Conservation (phyloP, 2,797 vertebrate species). For the Bradypodion pumilum region DNA sequence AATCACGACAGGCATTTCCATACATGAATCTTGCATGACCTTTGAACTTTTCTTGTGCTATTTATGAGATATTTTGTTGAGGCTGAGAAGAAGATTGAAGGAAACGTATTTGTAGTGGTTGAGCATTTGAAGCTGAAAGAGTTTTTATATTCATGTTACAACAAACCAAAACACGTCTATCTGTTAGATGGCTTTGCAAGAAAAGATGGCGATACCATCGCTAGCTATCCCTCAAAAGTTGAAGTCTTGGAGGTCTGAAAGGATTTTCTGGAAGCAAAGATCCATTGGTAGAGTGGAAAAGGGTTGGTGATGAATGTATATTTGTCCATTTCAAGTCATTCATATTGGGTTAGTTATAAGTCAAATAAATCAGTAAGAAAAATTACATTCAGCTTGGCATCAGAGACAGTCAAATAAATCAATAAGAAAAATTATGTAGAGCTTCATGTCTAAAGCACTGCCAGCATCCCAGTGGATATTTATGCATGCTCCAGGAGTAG, state of each 20-base stretch:
- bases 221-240: neutral
- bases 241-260: neutral
- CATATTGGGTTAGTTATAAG: neutral
- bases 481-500: too few species aligned
- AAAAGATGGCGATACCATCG: neutral
- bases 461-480: too few species aligned
- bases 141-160: neutral
- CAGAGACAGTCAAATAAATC: neutral
- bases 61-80: neutral
- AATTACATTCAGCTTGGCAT: too few species aligned
- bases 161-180: neutral
- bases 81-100: neutral
- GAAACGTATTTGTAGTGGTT: neutral
- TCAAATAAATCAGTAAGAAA: neutral
- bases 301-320: neutral
- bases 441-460: neutral
- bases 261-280: neutral
- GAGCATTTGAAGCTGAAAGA: neutral
- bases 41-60: neutral
- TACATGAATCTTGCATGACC: neutral
- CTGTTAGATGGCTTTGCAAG: neutral
- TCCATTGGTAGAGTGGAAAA: neutral
- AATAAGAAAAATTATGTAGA: neutral
- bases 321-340: neutral
- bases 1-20: neutral